Conservation (phyloP, 2,113 vertebrate species). For the Macroglossus sobrinus region DNA sequence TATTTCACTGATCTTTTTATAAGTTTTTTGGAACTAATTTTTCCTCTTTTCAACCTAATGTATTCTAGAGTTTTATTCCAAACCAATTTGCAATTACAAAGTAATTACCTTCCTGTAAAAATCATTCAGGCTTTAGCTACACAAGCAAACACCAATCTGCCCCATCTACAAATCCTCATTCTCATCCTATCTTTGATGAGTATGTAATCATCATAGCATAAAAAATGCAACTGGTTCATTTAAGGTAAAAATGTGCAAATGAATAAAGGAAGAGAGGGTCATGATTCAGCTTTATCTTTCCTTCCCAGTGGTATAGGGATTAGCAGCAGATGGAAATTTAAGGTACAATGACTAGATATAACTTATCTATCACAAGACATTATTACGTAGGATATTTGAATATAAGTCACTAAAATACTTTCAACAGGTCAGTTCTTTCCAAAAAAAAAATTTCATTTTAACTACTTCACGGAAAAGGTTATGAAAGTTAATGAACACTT, state of each 20-base stretch:
- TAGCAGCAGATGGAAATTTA: background rate
- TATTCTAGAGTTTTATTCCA: background rate
- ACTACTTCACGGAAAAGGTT: background rate
- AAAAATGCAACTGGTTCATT: background rate
- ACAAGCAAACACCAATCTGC: background rate
- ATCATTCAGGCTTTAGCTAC: background rate
- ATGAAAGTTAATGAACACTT: background rate
- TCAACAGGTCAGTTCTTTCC: background rate
- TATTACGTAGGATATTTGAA: background rate
- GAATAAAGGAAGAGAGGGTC: background rate
- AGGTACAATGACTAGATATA: background rate
- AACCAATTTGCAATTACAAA: background rate
- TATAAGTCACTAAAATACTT: background rate
- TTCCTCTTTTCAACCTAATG: background rate
- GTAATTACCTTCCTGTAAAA: background rate
- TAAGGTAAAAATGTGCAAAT: background rate
- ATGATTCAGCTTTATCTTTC: background rate
- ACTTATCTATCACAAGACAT: background rate
- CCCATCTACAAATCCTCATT: background rate
- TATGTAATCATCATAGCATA: background rate
- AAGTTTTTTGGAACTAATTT: background rate
- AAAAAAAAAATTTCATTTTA: background rate
- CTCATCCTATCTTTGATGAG: background rate
- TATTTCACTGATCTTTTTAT: background rate
- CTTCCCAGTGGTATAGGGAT: background rate